phyloP scores from a whole-genome alignment of 2,113 vertebrate genomes.

The Tragulus kanchil region DNA sequence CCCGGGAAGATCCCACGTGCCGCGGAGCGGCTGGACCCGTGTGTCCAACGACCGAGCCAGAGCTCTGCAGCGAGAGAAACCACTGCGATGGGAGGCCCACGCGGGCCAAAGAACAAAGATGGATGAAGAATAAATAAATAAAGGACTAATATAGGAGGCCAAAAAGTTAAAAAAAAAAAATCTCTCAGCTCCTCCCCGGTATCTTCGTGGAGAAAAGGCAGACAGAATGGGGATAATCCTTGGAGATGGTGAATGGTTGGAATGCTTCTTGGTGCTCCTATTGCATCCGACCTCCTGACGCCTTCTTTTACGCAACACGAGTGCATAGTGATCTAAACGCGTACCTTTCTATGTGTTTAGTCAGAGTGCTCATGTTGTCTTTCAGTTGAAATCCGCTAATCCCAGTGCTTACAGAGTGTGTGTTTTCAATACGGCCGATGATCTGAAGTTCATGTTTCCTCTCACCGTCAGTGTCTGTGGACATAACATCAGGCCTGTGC shows the following conservation, averaged over 20 bases:
- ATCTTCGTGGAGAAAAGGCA: not conserved
- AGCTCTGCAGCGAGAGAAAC: too few species aligned
- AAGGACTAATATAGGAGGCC: too few species aligned
- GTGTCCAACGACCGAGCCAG: too few species aligned
- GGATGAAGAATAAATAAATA: too few species aligned
- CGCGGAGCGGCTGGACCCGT: too few species aligned
- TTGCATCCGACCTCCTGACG: not conserved
- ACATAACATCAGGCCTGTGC: not conserved
- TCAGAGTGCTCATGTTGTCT: not conserved
- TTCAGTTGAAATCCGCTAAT: not conserved
- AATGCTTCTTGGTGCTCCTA: not conserved
- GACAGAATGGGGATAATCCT: fast-evolving
- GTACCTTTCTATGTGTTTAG: not conserved
- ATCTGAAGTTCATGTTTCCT: not conserved
- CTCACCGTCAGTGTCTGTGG: not conserved
- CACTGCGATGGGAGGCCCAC: too few species aligned
- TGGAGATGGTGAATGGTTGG: too few species aligned
- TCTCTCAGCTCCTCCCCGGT: not conserved
- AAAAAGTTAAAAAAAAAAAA: too few species aligned
- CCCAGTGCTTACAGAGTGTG: not conserved
- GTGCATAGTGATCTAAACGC: not conserved
- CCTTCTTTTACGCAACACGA: not conserved
- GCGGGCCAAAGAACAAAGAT: too few species aligned
- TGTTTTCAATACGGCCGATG: not conserved
- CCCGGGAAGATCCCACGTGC: too few species aligned